Base-by-base conservation (phyloP, 1,140 invertebrate species). In the Papilio polyxenes region DNA sequence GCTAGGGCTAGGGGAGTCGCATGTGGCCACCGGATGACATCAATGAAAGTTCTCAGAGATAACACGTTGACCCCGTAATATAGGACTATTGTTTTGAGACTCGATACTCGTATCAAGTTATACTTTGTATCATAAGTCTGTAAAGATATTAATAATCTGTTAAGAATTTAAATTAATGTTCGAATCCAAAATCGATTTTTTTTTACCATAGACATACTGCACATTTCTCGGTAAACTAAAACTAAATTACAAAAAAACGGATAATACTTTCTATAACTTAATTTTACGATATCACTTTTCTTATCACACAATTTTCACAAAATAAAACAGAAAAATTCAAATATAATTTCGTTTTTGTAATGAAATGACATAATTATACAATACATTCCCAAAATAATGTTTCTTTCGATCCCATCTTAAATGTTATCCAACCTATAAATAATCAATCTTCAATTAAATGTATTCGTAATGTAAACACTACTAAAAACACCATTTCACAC, bases 21-120 rank as follows among this genome's bases (percentile, higher is more conserved):
- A 89, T 89, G 81, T 87, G 89, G 83, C 81, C 77, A 84, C 89
- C 86, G 89, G 88, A 90, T 90, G 88, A 81, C 69, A 81, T 83
- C 85, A 87, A 90, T 87, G 82, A 85, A 85, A 81, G 83, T 80
- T 80, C 81, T 85, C 84, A 79, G 77, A 85, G 84, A 85, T 83
- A 84, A 87, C 83, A 85, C 85, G 62, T 82, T 88, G 88, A 89
- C 87, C 87, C 72, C 85, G 75, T 80, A 69, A 80, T 80, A 40
- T 59, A 65, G 56, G 23, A 65, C 59, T 77, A 77, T 80, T 80
- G 78, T 80, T 80, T 80, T 65, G 59, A 69, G 8, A 49, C 8
- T 48, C 11, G 37, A 65, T 65, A 80, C 44, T 59, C 23, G 31
- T 72, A 72, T 72, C 65, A 72, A 37, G 11, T 65, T 65, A 31